Evolutionary conservation across 2,888 invertebrate species (phyloP).

Genomic region (Melanchra persicariae): DNA sequence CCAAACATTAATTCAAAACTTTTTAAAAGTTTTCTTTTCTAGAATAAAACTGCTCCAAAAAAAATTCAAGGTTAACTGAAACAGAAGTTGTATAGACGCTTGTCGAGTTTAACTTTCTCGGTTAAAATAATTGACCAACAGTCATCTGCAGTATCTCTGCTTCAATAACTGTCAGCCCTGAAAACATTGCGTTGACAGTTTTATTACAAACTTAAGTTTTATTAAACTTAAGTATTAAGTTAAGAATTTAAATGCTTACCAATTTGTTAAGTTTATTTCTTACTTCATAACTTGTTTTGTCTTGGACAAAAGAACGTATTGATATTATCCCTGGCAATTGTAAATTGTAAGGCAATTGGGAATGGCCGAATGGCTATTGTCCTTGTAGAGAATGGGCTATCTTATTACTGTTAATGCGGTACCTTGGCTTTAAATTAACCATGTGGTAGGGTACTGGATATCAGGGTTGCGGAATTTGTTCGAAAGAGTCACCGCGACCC

Average conservation of each 20-base stretch:
- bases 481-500: no score
- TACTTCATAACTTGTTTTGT: conserved; percentile 35
- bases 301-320: conserved; percentile 33
- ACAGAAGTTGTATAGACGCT: no score
- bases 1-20: no score
- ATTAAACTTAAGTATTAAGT: conserved; percentile 43
- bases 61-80: no score
- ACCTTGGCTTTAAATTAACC: conserved; percentile 32
- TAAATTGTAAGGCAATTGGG: conserved; percentile 22
- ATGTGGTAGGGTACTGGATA: conserved; percentile 8
- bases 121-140: neutral
- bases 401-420: conserved; percentile 36
- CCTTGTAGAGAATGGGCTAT: conserved; percentile 34
- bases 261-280: conserved; percentile 40
- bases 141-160: neutral
- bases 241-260: conserved; percentile 39
- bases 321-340: conserved; percentile 30
- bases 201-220: conserved; percentile 29
- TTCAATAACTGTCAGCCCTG: conserved; percentile 13
- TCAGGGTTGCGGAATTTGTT: no score
- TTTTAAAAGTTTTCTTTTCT: no score
- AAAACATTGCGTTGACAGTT: conserved; percentile 45
- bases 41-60: no score
- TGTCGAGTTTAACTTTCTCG: no score
- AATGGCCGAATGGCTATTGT: conserved; percentile 21